Percentiles rank a stretch among this genome's conserved stretches.
phyloP scores from a whole-genome alignment of 1,140 invertebrate genomes.

The Leptopilina clavipes region DNA sequence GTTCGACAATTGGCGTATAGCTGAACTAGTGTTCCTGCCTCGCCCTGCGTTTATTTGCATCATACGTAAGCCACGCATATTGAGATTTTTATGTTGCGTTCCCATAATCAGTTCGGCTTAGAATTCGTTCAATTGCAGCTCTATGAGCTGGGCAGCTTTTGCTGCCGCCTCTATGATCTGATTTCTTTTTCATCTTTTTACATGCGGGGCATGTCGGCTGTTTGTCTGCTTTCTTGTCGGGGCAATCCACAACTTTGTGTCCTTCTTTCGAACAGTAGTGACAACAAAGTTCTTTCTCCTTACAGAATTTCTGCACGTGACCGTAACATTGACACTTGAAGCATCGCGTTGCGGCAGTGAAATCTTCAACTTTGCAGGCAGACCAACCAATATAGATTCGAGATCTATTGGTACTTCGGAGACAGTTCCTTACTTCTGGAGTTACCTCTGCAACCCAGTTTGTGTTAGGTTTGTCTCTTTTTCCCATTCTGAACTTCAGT shows the following conservation, averaged over 20 bases:
- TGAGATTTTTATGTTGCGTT: background rate
- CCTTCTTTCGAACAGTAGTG: no score
- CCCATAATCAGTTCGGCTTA: background rate
- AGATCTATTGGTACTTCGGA: background rate
- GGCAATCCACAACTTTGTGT: no score
- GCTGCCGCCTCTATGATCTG: no score
- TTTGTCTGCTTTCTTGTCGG: no score
- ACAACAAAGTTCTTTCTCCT: background rate
- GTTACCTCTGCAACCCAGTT: slow-evolving; percentile 41
- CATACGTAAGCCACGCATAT: background rate
- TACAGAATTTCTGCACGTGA: slow-evolving; percentile 39
- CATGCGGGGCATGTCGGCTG: no score
- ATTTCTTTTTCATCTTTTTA: no score
- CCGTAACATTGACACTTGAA: slow-evolving; percentile 48
- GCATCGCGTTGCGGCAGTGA: slow-evolving; percentile 37
- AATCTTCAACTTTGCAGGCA: slow-evolving; percentile 42
- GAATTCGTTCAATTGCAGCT: background rate
- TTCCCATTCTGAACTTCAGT: slow-evolving; percentile 23
- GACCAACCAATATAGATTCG: slow-evolving; percentile 42
- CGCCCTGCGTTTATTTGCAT: background rate
- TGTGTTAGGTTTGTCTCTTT: background rate
- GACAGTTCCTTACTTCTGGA: slow-evolving; percentile 19
- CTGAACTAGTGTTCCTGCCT: background rate
- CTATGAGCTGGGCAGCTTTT: background rate
- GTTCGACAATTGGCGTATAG: no score